Evolutionary conservation across 2,113 vertebrate genomes (phyloP).

Genomic region (Dermatemys mawii): DNA sequence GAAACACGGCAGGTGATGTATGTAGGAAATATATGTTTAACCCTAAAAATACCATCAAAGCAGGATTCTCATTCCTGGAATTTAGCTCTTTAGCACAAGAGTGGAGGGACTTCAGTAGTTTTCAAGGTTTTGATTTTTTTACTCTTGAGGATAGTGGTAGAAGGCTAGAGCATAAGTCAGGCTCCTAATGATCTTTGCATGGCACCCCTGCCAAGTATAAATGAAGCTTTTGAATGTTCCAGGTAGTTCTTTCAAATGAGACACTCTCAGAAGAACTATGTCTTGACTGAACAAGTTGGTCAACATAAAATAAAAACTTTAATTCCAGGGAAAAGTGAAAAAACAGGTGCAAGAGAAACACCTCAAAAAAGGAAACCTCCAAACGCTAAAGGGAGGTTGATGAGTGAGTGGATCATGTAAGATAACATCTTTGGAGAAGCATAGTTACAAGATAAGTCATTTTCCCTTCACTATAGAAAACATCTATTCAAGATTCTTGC

Average conservation of each 20-base stretch:
- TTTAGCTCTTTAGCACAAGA: neutral
- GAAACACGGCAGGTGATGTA: neutral
- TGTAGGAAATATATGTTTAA: neutral
- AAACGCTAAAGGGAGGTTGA: neutral
- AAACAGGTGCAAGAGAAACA: neutral
- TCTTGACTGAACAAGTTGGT: neutral
- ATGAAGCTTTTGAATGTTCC: neutral
- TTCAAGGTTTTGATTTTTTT: neutral
- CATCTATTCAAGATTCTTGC: neutral
- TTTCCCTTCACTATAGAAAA: fast-evolving
- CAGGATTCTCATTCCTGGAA: neutral
- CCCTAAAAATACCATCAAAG: neutral
- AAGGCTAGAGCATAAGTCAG: neutral
- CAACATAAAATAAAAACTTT: neutral
- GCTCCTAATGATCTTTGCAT: fast-evolving
- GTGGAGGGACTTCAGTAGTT: fast-evolving
- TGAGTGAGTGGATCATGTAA: neutral
- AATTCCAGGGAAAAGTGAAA: neutral
- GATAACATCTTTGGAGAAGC: fast-evolving
- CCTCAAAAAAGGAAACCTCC: neutral
- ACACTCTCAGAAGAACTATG: neutral
- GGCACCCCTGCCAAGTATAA: neutral
- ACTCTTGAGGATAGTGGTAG: neutral
- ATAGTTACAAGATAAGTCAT: neutral
- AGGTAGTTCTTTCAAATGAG: fast-evolving